Base-by-base conservation (phyloP, 2,113 vertebrate species). In the Actenoides hombroni region DNA sequence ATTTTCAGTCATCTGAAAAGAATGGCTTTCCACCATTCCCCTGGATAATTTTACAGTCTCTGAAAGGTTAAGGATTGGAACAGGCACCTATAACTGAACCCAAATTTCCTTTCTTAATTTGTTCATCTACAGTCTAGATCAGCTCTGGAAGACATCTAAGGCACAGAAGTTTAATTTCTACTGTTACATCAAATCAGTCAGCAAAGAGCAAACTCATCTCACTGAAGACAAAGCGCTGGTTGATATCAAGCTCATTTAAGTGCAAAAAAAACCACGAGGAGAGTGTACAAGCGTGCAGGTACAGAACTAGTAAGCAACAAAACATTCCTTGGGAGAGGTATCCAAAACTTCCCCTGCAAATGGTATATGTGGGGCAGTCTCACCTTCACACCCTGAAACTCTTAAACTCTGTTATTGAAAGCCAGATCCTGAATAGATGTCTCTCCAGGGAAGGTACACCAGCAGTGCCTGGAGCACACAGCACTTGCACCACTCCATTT, bases 1-100 rank as follows among this genome's bases (percentile, higher is more conserved):
- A 79, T 76, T 76, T 94, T 83, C 61, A 76, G 84, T 24, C 42
- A 69, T 78, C 33, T 67, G 49, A 94, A 82, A 49, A 76, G 10
- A 84, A 10, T 53, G 7, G 6, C 33, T 89, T 95, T 94, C 2
- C 7, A 40, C 16, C 10, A 76, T 37, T 79, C 39, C 74, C 53
- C n/a, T 46, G 57, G 40, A 75, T 93, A 87, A 87, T 53, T 53
- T 68, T 73, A 54, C 8, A 29, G 28, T n/a, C 40, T 83, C 15
- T 40, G 26, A 75, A 82, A 79, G 25, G 63, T 57, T 82, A 91
- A 60, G 31, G 17, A 11, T 37, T 46, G 49, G 23, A 86, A 89
- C 35, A 79, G n/a, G 16, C 0, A 5, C n/a, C 63, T 57, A 31
- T 53, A 90, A 88, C 16, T 79, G 51, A 92, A 53, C 16, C 10